Evolutionary conservation across 2,888 invertebrate genomes (phyloP), one percentile per base, ranked within the genome.

Genomic region (Amphipoea lucens): DNA sequence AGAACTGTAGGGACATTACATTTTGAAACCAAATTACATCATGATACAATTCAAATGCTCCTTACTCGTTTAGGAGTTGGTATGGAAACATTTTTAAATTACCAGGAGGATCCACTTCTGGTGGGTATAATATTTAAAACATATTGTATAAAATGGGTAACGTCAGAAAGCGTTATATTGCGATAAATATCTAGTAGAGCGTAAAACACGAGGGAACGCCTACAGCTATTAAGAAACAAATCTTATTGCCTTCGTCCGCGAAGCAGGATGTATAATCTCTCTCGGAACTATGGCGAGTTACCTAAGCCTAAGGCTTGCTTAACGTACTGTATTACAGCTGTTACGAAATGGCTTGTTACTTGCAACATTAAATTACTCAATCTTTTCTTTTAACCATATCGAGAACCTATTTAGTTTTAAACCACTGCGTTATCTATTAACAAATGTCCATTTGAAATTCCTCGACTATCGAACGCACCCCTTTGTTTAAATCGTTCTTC

Each of bases 281-380:
- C 93, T 95, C 95, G 95, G 95, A 96, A 95, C 95, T 93, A 91
- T 92, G 92, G 91, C 92, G 89, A 89, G 94, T 96, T 95, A 96
- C 95, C 94, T 95, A 95, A 96, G 94, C 91, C 91, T 91, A 76
- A 91, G 92, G 91, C 94, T 94, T 94, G 93, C 95, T 90, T 91
- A 92, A 95, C 92, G 88, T 89, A 91, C 91, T 91, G 90, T 90
- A 91, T 89, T 91, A 91, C 90, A 90, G 87, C 80, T 90, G 90
- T 95, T 95, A 95, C 90, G 93, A 94, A 94, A 95, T 92, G 88
- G 77, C 88, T 90, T 87, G 87, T 88, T 90, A 81, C 88, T 90
- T 89, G 88, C 90, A 90, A 90, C 90, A 89, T 88, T 65, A 88
- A 85, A 90, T 91, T 91, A 89, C 89, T 85, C 72, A 85, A 90